Base-by-base conservation (phyloP, 2,113 vertebrate genomes). In the Nibea coibor region DNA sequence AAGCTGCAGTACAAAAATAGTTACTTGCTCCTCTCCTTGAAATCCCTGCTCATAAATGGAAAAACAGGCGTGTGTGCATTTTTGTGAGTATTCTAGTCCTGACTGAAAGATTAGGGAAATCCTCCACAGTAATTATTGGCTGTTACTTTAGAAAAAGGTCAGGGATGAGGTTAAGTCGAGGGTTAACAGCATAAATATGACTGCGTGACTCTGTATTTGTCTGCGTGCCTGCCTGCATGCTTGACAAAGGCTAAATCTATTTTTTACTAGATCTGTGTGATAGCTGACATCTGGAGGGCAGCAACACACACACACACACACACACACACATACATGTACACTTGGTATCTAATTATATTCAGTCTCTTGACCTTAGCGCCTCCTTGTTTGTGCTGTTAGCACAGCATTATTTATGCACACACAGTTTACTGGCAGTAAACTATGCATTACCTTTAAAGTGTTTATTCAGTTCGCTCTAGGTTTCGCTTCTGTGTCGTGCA, bases 211-310 rank as follows among this genome's bases (percentile, higher is more conserved):
- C 53, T 45, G 24, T 12, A 3, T 67, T 24, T 45, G 20, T 26
- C 9, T 28, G 22, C 39, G 31, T 0, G 16, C 75, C 22, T 3
- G 35, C 35, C 35, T 39, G 35, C 35, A 42, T 75, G 59, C 50
- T 69, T 39, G 35, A 31, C 16, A n/a, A 16, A 58, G n/a, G 12
- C 26, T 51, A 48, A 7, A 10, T 69, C 22, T 75, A 58, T 61
- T 80, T 76, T 35, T 67, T 56, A 59, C 10, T n/a, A n/a, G 24
- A n/a, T 26, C 20, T 39, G 28, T 20, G 22, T 71, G 59, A 56
- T 84, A 24, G 24, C 22, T 19, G 48, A 26, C 47, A 51, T 57
- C 75, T 69, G 64, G 42, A 51, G 68, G 71, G 56, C 67, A 69
- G 12, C 15, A 54, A 54, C 47, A 75, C 31, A 45, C 28, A 51